phyloP scores from a whole-genome alignment of 2,797 vertebrate genomes.

The Nyctibius grandis region DNA sequence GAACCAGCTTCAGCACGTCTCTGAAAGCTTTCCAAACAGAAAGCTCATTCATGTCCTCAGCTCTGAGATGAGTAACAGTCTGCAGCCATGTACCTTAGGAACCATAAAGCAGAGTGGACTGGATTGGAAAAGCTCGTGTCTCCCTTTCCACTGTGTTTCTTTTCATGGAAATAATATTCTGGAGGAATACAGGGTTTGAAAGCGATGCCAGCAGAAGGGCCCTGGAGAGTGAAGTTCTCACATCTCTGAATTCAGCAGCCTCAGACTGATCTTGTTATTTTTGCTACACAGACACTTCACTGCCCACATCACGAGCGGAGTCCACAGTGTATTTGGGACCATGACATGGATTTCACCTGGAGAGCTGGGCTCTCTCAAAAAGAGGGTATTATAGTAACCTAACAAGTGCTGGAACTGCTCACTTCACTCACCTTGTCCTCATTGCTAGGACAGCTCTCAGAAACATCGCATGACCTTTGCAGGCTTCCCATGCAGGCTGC shows the following conservation, averaged over 20 bases:
- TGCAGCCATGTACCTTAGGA: conserved; percentile 19
- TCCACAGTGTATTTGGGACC: not conserved
- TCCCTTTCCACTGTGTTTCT: not conserved
- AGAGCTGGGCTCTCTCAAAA: not conserved
- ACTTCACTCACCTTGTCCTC: not conserved
- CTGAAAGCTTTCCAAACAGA: conserved; percentile 46
- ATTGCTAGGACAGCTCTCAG: not conserved
- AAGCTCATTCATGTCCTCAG: conserved; percentile 7
- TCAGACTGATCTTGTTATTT: not conserved
- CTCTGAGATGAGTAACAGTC: conserved; percentile 15
- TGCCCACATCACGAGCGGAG: not conserved
- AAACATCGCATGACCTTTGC: not conserved
- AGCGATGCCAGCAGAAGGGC: not conserved
- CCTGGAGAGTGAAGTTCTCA: not conserved
- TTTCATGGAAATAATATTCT: not conserved
- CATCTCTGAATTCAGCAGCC: not conserved
- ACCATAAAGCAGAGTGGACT: not conserved
- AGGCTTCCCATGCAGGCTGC: not conserved
- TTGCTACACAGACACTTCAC: not conserved
- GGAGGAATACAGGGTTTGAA: not conserved
- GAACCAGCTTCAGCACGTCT: conserved; percentile 8
- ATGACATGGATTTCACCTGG: not conserved
- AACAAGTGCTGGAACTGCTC: not conserved
- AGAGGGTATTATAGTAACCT: not conserved
- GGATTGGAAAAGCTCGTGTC: not conserved